Percentiles rank a stretch among this genome's conserved stretches.
phyloP scores from a whole-genome alignment of 2,888 invertebrate species.

The Nezara viridula region DNA sequence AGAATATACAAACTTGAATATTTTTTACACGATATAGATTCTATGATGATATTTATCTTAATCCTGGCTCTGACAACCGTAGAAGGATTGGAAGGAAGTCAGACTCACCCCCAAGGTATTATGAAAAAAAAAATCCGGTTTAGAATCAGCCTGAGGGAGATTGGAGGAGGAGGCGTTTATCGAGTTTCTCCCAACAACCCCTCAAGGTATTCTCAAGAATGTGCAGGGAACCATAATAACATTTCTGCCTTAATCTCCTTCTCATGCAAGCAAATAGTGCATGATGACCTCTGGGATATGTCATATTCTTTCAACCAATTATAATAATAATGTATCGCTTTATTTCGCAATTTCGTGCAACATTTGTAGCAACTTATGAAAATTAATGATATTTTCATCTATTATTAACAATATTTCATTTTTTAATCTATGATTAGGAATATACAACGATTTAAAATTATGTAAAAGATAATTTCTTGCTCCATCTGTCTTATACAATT shows the following conservation, averaged over 20 bases:
- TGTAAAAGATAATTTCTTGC: too few species aligned
- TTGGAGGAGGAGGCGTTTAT: background rate
- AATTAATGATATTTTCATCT: background rate
- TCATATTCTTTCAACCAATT: background rate
- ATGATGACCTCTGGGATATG: background rate
- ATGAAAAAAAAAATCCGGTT: background rate
- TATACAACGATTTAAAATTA: too few species aligned
- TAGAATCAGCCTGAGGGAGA: background rate
- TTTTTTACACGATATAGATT: too few species aligned
- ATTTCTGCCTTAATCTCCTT: background rate
- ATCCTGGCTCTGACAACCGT: background rate
- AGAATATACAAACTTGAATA: too few species aligned
- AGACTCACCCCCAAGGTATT: background rate
- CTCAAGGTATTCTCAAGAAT: background rate
- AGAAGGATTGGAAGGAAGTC: background rate
- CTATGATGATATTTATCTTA: background rate
- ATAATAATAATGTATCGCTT: background rate
- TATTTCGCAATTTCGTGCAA: background rate
- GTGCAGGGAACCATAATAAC: background rate
- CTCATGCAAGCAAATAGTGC: background rate
- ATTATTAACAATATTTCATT: too few species aligned
- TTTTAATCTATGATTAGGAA: too few species aligned
- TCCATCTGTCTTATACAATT: too few species aligned
- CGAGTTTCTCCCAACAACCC: background rate
- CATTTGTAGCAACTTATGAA: background rate